Evolutionary conservation across 1,140 invertebrate species (phyloP).

Genomic region (Lucilia sericata): DNA sequence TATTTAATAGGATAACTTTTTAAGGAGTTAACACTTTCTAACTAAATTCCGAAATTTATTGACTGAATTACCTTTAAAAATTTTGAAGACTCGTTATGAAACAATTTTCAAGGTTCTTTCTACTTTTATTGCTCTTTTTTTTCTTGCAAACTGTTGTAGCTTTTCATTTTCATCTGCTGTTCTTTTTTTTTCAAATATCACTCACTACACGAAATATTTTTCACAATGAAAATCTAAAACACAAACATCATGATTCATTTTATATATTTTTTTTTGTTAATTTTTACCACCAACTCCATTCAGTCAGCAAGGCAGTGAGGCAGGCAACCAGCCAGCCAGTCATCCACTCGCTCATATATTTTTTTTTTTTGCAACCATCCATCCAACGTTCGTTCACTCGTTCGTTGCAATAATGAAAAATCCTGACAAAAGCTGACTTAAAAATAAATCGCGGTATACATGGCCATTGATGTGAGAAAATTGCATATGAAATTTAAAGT

Average conservation of each 20-base stretch:
- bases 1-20: too few relatives aligned
- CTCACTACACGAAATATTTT: background rate
- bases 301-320: too few relatives aligned
- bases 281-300: background rate
- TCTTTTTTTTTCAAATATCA: background rate
- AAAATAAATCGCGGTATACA: conserved; percentile 29
- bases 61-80: too few relatives aligned
- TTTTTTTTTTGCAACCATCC: background rate
- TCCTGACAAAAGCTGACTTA: conserved; percentile 20
- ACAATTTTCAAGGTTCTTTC: too few relatives aligned
- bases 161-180: background rate
- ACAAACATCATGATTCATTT: conserved; percentile 14
- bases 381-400: background rate
- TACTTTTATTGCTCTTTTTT: too few relatives aligned
- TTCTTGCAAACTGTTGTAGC: background rate
- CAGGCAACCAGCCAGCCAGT: too few relatives aligned
- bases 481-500: conserved; percentile 27
- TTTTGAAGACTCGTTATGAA: too few relatives aligned
- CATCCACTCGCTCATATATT: too few relatives aligned
- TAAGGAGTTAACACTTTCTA: too few relatives aligned
- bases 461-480: conserved; percentile 31
- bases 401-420: conserved; percentile 5
- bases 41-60: too few relatives aligned
- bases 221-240: conserved; percentile 8
- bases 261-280: background rate